phyloP scores from a whole-genome alignment of 2,888 invertebrate genomes.

The Drosophila limbata region DNA sequence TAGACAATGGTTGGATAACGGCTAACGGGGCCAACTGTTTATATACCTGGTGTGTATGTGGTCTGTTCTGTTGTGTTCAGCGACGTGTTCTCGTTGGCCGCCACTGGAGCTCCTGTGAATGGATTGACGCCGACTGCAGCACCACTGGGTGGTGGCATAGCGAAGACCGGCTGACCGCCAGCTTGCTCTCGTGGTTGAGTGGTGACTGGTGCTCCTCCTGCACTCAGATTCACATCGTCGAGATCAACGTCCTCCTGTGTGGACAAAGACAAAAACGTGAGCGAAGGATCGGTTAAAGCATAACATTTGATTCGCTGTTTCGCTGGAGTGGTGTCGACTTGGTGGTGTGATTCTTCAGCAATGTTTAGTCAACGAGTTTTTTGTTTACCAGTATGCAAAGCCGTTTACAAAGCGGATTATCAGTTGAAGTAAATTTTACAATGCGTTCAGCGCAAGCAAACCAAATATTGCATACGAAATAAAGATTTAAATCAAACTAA shows the following conservation, averaged over 20 bases:
- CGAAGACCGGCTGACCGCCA: conserved; percentile 83
- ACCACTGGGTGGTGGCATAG: conserved; percentile 83
- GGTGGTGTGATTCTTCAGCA: conserved; percentile 22
- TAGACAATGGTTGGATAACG: neutral
- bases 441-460: conserved; percentile 37
- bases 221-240: conserved; percentile 83
- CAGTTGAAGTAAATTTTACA: conserved; percentile 15
- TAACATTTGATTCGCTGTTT: neutral
- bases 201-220: conserved; percentile 76
- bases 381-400: conserved; percentile 27
- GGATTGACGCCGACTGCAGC: conserved; percentile 84
- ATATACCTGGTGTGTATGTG: conserved; percentile 86
- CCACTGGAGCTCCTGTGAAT: conserved; percentile 83
- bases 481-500: conserved; percentile 15
- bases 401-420: conserved; percentile 36
- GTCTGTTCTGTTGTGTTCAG: conserved; percentile 85
- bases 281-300: neutral
- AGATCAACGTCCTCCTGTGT: conserved; percentile 85
- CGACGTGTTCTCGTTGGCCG: conserved; percentile 85
- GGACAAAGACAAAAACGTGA: conserved; percentile 1
- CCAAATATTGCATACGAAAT: conserved; percentile 18
- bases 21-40: conserved; percentile 50
- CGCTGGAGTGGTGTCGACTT: neutral
- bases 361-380: conserved; percentile 74
- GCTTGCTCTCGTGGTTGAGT: conserved; percentile 83